Percentiles rank a stretch among this genome's conserved stretches.
phyloP scores from a whole-genome alignment of 2,888 invertebrate genomes.

The Drosophila fungiperda region DNA sequence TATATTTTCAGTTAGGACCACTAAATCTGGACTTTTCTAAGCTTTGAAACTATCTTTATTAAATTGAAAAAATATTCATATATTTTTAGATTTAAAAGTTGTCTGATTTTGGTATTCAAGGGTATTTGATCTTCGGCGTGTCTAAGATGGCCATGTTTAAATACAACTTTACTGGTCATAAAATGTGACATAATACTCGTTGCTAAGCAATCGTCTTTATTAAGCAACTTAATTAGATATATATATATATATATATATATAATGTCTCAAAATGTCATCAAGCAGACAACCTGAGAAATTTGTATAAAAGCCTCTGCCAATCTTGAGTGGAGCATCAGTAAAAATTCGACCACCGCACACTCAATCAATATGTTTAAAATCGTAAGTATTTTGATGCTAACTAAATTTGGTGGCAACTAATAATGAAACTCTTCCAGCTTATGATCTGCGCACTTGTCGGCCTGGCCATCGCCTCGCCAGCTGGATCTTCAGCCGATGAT shows the following conservation, averaged over 20 bases:
- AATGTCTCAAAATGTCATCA: neutral
- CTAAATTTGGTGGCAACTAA: neutral
- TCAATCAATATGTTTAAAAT: conserved; percentile 13
- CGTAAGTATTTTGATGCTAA: neutral
- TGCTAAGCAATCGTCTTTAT: neutral
- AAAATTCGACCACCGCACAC: neutral
- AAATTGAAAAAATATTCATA: neutral
- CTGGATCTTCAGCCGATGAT: neutral
- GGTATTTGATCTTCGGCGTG: neutral
- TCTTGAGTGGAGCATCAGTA: conserved; percentile 1
- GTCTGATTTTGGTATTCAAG: neutral
- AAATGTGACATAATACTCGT: neutral
- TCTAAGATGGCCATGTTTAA: neutral
- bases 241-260: neutral
- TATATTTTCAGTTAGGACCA: neutral
- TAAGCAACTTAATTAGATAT: neutral
- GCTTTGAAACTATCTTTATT: no score
- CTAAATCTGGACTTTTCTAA: no score
- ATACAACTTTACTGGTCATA: neutral
- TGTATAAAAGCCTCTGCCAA: neutral
- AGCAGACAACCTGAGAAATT: neutral
- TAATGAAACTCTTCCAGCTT: neutral
- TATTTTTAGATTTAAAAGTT: neutral
- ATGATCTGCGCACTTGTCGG: conserved; percentile 1
- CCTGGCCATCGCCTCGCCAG: neutral